phyloP scores from a whole-genome alignment of 1,140 invertebrate species.

The Anadara kagoshimensis region DNA sequence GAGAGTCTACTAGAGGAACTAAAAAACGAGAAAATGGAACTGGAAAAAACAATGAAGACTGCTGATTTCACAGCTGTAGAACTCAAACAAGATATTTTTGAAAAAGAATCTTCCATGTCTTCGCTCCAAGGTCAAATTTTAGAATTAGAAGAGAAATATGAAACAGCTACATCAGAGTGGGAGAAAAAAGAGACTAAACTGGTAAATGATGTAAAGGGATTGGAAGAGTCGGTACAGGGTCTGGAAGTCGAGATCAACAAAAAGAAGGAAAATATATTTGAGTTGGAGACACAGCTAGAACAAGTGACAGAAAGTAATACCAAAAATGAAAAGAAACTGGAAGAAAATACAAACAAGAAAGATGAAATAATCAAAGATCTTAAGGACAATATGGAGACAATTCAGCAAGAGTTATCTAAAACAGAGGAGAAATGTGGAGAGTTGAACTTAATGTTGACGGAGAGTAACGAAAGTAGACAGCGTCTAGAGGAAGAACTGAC shows the following conservation, averaged over 20 bases:
- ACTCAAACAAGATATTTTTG: conserved; percentile 8
- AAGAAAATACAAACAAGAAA: conserved; percentile 11
- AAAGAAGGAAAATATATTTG: conserved; percentile 25
- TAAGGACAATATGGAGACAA: conserved; percentile 10
- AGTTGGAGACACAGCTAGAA: conserved; percentile 17
- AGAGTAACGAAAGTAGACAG: background rate
- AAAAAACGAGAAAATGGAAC: conserved; percentile 20
- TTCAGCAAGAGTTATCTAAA: background rate
- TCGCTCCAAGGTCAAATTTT: background rate
- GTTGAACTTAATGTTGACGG: background rate
- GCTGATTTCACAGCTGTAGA: conserved; percentile 20
- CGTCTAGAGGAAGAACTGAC: conserved; percentile 18
- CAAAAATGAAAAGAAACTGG: conserved; percentile 5
- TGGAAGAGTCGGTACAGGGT: background rate
- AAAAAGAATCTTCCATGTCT: conserved; percentile 7
- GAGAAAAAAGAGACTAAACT: conserved; percentile 19
- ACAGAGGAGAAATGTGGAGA: conserved; percentile 8
- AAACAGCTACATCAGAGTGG: background rate
- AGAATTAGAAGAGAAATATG: conserved; percentile 1
- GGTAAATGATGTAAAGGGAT: background rate
- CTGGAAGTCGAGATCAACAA: background rate
- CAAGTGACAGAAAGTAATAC: conserved; percentile 1
- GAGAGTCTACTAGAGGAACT: conserved; percentile 9
- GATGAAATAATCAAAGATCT: conserved; percentile 21
- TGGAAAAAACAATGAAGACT: conserved; percentile 24